These are phyloP conservation scores for Pelmatolapia mariae DNA, from an alignment of 2,113 vertebrate genomes.

Conservation along the genomic window DNA sequence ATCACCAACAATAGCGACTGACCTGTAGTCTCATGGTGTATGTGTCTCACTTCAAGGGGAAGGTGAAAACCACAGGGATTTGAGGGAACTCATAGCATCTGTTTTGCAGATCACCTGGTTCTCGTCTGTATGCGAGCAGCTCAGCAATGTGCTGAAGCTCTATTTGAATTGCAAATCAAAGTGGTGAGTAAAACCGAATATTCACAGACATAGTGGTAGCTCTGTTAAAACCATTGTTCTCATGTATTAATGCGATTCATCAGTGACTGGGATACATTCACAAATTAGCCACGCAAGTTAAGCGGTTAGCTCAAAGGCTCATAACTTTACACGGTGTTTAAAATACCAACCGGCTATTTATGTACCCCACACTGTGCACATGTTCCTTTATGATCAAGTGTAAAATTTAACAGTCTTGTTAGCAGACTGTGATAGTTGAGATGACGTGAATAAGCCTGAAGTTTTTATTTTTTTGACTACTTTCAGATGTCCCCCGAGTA, in stretches of 20 bases:
- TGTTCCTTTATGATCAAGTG: background rate
- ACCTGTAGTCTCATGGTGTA: conserved; percentile 27
- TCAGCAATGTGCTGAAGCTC: background rate
- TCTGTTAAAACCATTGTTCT: background rate
- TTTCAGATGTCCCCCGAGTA: conserved; percentile 17
- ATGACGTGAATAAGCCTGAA: background rate
- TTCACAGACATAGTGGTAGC: background rate
- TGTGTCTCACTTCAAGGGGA: conserved; percentile 38
- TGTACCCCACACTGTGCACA: background rate
- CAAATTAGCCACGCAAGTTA: background rate
- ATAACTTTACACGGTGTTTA: background rate
- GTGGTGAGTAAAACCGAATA: background rate
- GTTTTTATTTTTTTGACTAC: background rate
- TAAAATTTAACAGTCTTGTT: background rate
- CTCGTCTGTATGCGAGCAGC: background rate
- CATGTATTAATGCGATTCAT: background rate
- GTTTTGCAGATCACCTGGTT: conserved; percentile 26
- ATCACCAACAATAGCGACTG: conserved; percentile 25
- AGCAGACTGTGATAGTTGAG: background rate
- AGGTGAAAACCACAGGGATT: conserved; percentile 29
- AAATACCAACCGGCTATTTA: background rate
- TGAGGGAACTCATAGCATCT: conserved; percentile 39
- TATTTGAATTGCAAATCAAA: background rate
- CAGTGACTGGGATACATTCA: background rate
- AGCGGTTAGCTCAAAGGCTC: background rate